Percentiles rank a stretch among this genome's conserved stretches.
Conservation (phyloP, 2,888 invertebrate genomes). For the Mayetiola destructor region DNA sequence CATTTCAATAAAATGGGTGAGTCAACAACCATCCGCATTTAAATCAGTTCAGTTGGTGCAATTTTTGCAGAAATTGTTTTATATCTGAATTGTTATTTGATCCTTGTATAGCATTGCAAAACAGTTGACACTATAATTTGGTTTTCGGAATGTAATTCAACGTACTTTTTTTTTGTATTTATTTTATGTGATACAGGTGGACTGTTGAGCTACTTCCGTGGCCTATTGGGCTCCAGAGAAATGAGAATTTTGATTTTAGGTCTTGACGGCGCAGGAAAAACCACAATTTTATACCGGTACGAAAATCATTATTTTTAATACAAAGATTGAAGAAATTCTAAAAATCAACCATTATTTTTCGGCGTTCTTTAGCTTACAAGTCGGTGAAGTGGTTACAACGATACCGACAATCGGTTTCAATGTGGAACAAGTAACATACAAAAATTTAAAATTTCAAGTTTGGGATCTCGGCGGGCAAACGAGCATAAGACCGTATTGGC, state of each 20-base stretch:
- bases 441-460: constrained; percentile 98
- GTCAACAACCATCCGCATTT: background rate
- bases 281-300: constrained; percentile 96
- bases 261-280: constrained; percentile 97
- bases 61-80: too few species aligned
- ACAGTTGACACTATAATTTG: too few species aligned
- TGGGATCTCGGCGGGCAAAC: constrained; percentile 99
- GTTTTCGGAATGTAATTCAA: background rate
- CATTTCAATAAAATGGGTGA: constrained; percentile 1
- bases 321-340: too few species aligned
- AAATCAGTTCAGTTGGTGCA: background rate
- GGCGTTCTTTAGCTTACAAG: too few species aligned
- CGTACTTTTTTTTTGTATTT: constrained; percentile 14
- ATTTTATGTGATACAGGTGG: constrained; percentile 53
- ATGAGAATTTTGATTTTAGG: constrained; percentile 97
- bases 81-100: too few species aligned
- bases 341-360: too few species aligned
- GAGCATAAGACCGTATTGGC: constrained; percentile 98
- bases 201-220: constrained; percentile 90
- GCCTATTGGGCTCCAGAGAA: constrained; percentile 89
- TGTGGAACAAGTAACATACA: constrained; percentile 97
- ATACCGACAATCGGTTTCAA: constrained; percentile 98
- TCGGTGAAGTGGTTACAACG: constrained; percentile 96
- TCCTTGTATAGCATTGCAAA: too few species aligned
- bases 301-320: too few species aligned